Evolutionary conservation across 1,140 invertebrate species (phyloP).

Genomic region (Scaptomyza hsui): DNA sequence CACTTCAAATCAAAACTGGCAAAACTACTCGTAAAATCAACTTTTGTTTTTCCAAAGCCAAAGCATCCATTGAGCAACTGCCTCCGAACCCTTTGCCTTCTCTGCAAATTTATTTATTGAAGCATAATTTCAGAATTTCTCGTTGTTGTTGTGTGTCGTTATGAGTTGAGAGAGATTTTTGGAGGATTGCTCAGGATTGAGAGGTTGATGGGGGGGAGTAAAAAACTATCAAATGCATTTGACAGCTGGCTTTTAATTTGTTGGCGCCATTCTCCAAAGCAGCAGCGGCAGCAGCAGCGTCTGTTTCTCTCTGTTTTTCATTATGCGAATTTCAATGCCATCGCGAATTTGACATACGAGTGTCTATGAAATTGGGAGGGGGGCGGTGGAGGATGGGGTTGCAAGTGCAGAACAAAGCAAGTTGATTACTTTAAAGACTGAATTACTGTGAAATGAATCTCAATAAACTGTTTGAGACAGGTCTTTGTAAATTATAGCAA

Average conservation of each 20-base stretch:
- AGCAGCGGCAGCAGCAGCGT: constrained; percentile 20
- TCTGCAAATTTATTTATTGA: constrained; percentile 75
- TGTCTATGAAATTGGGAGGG: background rate
- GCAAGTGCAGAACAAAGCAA: no score
- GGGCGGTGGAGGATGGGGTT: no score
- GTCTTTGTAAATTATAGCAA: no score
- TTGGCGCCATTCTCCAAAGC: constrained; percentile 20
- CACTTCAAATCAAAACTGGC: constrained; percentile 57
- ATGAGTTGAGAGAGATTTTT: background rate
- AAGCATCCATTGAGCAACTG: constrained; percentile 8
- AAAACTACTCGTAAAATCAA: constrained; percentile 63
- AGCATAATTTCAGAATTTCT: constrained; percentile 75
- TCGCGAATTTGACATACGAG: background rate
- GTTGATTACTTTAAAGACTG: background rate
- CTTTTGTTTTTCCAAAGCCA: constrained; percentile 41
- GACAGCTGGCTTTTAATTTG: constrained; percentile 77
- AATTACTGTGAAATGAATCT: background rate
- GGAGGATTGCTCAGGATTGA: background rate
- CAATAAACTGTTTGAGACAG: no score
- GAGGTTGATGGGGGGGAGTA: constrained; percentile 10
- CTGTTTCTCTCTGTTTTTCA: constrained; percentile 35
- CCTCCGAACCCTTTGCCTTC: background rate
- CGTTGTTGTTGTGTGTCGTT: constrained; percentile 44
- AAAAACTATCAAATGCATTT: constrained; percentile 76
- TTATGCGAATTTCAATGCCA: constrained; percentile 26